Conservation (phyloP, 2,888 invertebrate species). For the Apamea monoglypha region DNA sequence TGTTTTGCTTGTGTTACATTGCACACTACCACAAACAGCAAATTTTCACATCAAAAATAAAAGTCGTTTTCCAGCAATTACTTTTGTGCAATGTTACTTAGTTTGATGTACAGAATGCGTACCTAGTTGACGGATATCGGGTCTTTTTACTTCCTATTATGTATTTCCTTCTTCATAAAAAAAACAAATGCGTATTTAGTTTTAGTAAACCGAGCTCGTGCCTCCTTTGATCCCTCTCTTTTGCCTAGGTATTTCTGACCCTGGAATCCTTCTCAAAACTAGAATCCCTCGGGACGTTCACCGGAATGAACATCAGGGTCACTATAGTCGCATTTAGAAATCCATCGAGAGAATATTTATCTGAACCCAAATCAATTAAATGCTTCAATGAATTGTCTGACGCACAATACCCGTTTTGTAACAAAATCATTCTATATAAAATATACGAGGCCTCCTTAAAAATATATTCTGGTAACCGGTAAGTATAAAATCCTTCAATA, state of each 20-base stretch:
- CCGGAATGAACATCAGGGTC: conserved; percentile 17
- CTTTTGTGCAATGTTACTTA: not conserved
- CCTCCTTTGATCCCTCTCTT: conserved; percentile 23
- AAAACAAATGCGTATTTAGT: not conserved
- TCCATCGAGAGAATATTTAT: conserved; percentile 45
- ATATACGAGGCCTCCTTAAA: conserved; percentile 35
- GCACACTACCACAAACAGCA: too few species aligned
- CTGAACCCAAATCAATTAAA: conserved; percentile 59
- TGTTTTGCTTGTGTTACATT: too few species aligned
- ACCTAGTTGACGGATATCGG: not conserved
- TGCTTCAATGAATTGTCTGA: conserved; percentile 56
- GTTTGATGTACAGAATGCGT: not conserved
- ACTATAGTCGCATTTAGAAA: conserved; percentile 38
- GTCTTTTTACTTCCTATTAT: not conserved
- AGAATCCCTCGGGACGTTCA: conserved; percentile 10
- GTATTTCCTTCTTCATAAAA: not conserved
- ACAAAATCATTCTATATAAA: conserved; percentile 32
- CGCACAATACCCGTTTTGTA: conserved; percentile 49
- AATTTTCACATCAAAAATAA: too few species aligned
- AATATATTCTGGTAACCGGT: conserved; percentile 37
- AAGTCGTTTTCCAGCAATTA: too few species aligned
- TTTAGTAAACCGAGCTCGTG: not conserved
- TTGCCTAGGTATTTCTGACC: not conserved
- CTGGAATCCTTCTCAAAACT: conserved; percentile 3
- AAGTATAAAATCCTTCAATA: conserved; percentile 29